Evolutionary conservation across 2,888 invertebrate species (phyloP), one percentile per base, ranked within the genome.

Genomic region (Melanostoma scalare): DNA sequence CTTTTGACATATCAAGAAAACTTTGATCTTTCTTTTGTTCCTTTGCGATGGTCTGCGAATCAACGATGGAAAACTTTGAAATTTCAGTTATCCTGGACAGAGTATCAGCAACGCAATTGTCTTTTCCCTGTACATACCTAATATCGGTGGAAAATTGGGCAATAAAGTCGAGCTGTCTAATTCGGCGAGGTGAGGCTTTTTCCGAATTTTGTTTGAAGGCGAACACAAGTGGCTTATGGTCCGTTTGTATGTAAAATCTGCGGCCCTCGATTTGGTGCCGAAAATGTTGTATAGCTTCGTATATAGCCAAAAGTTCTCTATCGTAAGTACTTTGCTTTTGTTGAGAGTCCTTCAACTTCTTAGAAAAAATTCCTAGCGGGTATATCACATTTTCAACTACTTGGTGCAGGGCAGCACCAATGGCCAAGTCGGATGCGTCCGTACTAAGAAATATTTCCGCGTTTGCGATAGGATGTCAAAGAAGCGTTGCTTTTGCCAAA

Each of bases 231-330:
- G 85, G 85, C 20, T 76, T 80, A 58, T 86, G 86, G 50, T 86
- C 86, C 3, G 85, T 85, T 6, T 56, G 55, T 5, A 86, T 86
- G 6, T 48, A 60, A 46, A 73, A 82, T 6, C 52, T 30, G 9
- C 85, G 33, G 3, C 77, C 86, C 42, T 87, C 85, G 4, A 86
- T 31, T 38, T 85, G 78, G 63, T 85, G 86, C 42, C 79, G 85
- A 55, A 86, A 86, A 61, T 86, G 86, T 55, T 88, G 87, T 0
- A 91, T 86, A 0, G 89, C 88, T 38, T 87, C 79, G 68, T 90
- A 91, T 3, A 89, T 88, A 0, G 90, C 90, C 3, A 90, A 85
- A 0, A 92, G 87, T 82, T 91, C 90, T 2, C 90, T 40, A 75
- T 92, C 90, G 76, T 90, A 91, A 0, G 85, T 76, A 8, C 75